These are phyloP conservation scores for Acleris holmiana DNA, from an alignment of 2,888 invertebrate species.

Conservation along the genomic window DNA sequence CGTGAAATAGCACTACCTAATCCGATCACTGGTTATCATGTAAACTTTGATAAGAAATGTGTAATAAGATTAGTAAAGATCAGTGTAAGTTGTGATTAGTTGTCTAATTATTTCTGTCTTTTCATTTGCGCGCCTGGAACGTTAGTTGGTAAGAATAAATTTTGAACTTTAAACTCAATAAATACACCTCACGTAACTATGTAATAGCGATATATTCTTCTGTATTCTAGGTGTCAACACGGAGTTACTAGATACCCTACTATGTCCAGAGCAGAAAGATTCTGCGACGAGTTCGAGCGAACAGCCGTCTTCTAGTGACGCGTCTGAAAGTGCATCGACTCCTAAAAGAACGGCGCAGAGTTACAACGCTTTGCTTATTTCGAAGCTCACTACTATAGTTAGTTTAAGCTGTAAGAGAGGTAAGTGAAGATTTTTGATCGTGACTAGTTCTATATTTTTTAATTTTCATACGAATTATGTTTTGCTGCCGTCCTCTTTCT, in stretches of 20 bases:
- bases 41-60: no score
- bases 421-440: conserved; percentile 67
- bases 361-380: conserved; percentile 93
- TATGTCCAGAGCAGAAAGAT: conserved; percentile 85
- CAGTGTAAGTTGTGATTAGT: conserved; percentile 38
- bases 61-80: no score
- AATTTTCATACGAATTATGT: no score
- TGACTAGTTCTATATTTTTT: no score
- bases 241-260: conserved; percentile 90
- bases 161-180: background rate
- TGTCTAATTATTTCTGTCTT: conserved; percentile 46
- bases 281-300: conserved; percentile 34
- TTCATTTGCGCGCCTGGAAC: conserved; percentile 59
- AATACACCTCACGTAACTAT: no score
- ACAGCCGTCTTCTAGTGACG: conserved; percentile 43
- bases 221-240: conserved; percentile 89
- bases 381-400: conserved; percentile 92
- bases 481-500: no score
- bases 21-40: no score
- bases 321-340: conserved; percentile 49
- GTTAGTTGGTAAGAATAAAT: conserved; percentile 67
- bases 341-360: conserved; percentile 77
- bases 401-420: conserved; percentile 93
- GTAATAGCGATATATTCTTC: conserved; percentile 2
- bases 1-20: no score